Evolutionary conservation across 2,888 invertebrate genomes (phyloP), one percentile per base, ranked within the genome.

Genomic region (Celastrina argiolus): DNA sequence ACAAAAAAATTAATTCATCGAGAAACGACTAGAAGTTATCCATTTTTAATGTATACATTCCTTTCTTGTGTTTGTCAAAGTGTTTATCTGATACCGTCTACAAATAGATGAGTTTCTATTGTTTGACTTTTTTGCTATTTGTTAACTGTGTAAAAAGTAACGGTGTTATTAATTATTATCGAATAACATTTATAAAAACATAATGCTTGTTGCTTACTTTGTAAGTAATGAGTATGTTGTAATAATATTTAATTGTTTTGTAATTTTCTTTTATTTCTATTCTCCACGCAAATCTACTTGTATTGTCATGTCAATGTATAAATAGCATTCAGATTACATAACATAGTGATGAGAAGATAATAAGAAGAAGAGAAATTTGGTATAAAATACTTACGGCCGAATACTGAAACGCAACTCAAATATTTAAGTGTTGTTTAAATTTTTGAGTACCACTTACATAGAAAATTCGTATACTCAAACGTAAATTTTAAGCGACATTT

Each of bases 171-270:
- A n/a, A 5, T 41, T n/a, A 12, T n/a, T n/a, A n/a, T 41, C n/a
- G 7, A 31, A 31, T 31, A 31, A 31, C 31, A 31, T 31, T 31
- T 31, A 31, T 31, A 31, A 31, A 4, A 31, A 31, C 7, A 31
- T 31, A 1, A 31, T 31, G 31, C 7, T 31, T 31, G 7, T 31
- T 31, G 28, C 28, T 4, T 28, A 31, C 31, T 0, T 31, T 6
- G 6, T 31, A 28, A 2, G 4, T 31, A 31, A 7, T n/a, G 1
- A n/a, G 41, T 41, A 42, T 42, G 16, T 7, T 16, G 42, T 42
- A 42, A 42, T 18, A 42, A 42, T 45, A 45, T 45, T 45, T 45
- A 45, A 45, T 45, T 45, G 16, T 45, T 16, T 45, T 45, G 45
- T 18, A 18, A 45, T 45, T 3, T 2, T 3, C 8, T 18, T 18